Conservation (phyloP, 2,888 invertebrate genomes). For the Pecten maximus region DNA sequence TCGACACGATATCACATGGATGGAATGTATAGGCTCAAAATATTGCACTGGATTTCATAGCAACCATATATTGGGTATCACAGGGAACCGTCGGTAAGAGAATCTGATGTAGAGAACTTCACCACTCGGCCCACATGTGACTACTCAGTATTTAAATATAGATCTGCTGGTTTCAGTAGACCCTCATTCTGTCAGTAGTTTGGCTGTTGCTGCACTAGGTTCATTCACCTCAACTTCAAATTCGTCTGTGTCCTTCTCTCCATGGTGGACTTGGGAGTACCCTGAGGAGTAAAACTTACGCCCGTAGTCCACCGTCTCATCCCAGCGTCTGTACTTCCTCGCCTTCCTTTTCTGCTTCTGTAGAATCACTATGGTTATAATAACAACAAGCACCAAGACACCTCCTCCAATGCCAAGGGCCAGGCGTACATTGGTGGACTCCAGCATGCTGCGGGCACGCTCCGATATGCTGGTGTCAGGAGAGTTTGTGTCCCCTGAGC, state of each 20-base stretch:
- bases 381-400: constrained; percentile 52
- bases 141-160: not conserved
- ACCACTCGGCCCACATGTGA: not conserved
- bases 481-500: not conserved
- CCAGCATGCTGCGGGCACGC: not conserved
- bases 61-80: not conserved
- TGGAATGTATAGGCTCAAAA: not conserved
- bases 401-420: constrained; percentile 45
- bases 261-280: constrained; percentile 58
- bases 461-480: not conserved
- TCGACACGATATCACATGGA: not conserved
- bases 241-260: constrained; percentile 66
- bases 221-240: constrained; percentile 68
- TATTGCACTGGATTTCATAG: constrained; percentile 20
- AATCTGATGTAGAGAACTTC: not conserved
- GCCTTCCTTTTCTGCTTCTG: constrained; percentile 51
- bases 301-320: constrained; percentile 66
- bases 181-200: constrained; percentile 50
- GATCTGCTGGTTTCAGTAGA: not conserved
- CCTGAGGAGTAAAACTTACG: constrained; percentile 64
- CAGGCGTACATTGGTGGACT: not conserved
- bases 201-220: constrained; percentile 53
- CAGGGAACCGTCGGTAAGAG: not conserved
- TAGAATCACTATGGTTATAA: constrained; percentile 59
- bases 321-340: constrained; percentile 66